Evolutionary conservation across 2,888 invertebrate genomes (phyloP), one percentile per base, ranked within the genome.

Genomic region (Masnerella sp.): DNA sequence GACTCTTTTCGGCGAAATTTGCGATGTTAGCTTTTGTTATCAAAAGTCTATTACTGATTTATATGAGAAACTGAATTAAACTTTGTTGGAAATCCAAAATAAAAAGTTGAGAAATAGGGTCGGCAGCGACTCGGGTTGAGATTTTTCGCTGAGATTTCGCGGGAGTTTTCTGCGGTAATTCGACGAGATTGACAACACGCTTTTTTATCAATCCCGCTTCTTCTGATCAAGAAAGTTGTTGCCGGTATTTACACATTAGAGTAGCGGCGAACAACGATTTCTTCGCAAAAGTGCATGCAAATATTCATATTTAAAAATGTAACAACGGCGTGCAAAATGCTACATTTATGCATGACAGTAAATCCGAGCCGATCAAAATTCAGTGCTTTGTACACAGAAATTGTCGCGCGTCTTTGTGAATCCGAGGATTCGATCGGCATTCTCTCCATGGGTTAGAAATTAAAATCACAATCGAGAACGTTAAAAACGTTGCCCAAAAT

Each of bases 11-110:
- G 34, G 52, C 36, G 25, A 54, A 65, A 65, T 54, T 65, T 47
- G 64, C 18, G 54, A 38, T 38, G 52, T 65, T 47, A 38, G 54
- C 42, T 65, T 65, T 65, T 49, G 54, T 67, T 67, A 67, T 67
- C 67, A 58, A 43, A 67, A 67, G 67, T 67, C 56, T 49, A 67
- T 56, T 67, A 67, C 49, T 56, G 65, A 56, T 67, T 67, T 67
- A 56, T 56, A 67, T 49, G 65, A 67, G 65, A 56, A 67, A 67
- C 56, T 56, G 52, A 58, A 59, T 68, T 68, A 68, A 68, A 68
- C 58, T 68, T 68, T 58, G 68, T 43, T 17, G 68, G 40, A 51
- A 43, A 59, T 43, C 58, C 34, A 43, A 68, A 59, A 58, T 68
- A 59, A 59, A 52, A 59, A 58, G 40, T 38, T 20, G 4, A 22